Conservation (phyloP, 1,140 invertebrate species). For the Drosophila miranda region DNA sequence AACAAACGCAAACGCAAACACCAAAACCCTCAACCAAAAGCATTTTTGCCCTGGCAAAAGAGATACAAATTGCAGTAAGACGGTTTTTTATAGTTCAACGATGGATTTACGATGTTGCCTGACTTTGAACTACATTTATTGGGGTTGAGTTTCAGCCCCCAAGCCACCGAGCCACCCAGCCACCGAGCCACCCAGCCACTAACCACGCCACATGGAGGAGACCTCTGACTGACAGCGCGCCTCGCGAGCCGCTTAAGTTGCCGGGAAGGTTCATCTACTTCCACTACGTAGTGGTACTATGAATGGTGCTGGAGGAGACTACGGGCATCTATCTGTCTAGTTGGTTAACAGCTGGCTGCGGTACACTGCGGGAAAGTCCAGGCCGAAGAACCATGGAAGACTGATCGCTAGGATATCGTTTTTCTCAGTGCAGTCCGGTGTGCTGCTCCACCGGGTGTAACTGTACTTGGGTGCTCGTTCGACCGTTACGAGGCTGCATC, state of each 20-base stretch:
- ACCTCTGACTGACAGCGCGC: slow-evolving; percentile 6
- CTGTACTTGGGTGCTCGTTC: slow-evolving; percentile 53
- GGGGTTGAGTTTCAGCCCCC: slow-evolving; percentile 26
- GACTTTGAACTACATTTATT: slow-evolving; percentile 79
- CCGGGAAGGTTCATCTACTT: slow-evolving; percentile 10
- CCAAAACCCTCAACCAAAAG: slow-evolving; percentile 38
- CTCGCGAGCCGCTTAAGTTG: slow-evolving; percentile 48
- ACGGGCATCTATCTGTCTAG: slow-evolving; percentile 35
- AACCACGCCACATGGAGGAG: background rate
- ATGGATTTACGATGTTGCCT: slow-evolving; percentile 79
- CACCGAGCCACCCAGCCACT: slow-evolving; percentile 6
- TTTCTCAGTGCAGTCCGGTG: slow-evolving; percentile 22
- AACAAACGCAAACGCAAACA: slow-evolving; percentile 31
- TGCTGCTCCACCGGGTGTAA: slow-evolving; percentile 32
- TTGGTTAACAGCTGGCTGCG: slow-evolving; percentile 56
- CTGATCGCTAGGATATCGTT: too few relatives aligned
- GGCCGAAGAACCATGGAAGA: too few relatives aligned
- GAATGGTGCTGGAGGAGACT: slow-evolving; percentile 41
- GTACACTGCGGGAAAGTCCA: background rate
- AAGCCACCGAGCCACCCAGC: slow-evolving; percentile 17
- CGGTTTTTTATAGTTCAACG: slow-evolving; percentile 78
- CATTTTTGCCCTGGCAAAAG: slow-evolving; percentile 44
- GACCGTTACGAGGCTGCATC: slow-evolving; percentile 56
- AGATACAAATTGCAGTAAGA: slow-evolving; percentile 77
- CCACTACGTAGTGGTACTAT: too few relatives aligned